Percentiles rank a stretch among this genome's conserved stretches.
phyloP scores from a whole-genome alignment of 2,113 vertebrate genomes.

The Poeciliopsis turrubarensis region DNA sequence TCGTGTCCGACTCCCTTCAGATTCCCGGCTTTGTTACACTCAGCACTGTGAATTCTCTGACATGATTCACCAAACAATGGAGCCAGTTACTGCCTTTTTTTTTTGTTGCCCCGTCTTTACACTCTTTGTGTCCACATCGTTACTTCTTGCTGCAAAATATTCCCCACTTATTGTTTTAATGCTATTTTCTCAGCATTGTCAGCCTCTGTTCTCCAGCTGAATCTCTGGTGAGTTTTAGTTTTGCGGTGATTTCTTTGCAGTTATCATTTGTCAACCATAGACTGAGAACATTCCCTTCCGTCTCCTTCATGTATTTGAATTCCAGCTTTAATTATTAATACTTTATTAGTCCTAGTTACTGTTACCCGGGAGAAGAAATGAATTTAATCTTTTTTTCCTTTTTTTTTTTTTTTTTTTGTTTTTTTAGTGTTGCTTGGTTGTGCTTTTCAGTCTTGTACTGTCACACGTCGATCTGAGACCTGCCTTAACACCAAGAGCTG shows the following conservation, averaged over 20 bases:
- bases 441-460: slow-evolving; percentile 25
- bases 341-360: slow-evolving; percentile 12
- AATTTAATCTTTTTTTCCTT: background rate
- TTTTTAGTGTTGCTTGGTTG: slow-evolving; percentile 34
- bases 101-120: background rate
- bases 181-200: background rate
- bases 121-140: background rate
- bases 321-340: background rate
- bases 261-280: background rate
- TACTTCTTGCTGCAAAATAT: background rate
- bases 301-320: background rate
- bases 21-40: too few species aligned
- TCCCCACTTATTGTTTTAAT: background rate
- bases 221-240: background rate
- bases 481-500: slow-evolving; percentile 65
- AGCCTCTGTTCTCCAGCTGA: background rate
- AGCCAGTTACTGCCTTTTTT: slow-evolving; percentile 20
- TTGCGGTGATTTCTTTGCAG: background rate
- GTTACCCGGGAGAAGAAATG: slow-evolving; percentile 15
- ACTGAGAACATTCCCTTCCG: slow-evolving; percentile 39
- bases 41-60: slow-evolving; percentile 41
- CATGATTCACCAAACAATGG: slow-evolving; percentile 7
- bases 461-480: slow-evolving; percentile 33
- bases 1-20: too few species aligned
- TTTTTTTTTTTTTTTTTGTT: slow-evolving; percentile 9